A percentile compares a stretch with the other conserved stretches of the same genome.
phyloP scores from a whole-genome alignment of 2,888 invertebrate species.

The Macaria liturata region DNA sequence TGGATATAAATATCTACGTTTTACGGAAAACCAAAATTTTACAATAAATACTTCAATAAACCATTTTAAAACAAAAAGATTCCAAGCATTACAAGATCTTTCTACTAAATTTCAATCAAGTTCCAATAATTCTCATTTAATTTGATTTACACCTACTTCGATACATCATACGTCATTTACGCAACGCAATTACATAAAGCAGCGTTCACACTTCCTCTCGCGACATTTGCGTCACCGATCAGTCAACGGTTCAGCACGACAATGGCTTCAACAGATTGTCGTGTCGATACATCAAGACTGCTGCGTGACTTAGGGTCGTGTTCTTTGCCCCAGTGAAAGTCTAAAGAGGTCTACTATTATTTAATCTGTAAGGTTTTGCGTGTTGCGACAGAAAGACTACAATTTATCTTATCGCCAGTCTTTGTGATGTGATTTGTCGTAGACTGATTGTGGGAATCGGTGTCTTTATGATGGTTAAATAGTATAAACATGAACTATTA shows the following conservation, averaged over 20 bases:
- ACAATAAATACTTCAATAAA: no score
- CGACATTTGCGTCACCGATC: conserved; percentile 59
- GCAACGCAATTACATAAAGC: conserved; percentile 20
- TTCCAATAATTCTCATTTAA: no score
- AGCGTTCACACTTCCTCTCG: conserved; percentile 24
- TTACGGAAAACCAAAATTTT: no score
- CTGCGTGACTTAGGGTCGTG: conserved; percentile 70
- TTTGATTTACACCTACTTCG: no score
- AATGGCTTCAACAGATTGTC: conserved; percentile 37
- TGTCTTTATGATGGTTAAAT: no score
- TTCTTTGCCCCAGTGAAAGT: conserved; percentile 77
- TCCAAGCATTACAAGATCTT: no score
- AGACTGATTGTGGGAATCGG: background rate
- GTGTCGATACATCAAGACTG: conserved; percentile 12
- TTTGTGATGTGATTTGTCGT: conserved; percentile 1
- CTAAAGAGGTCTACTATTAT: conserved; percentile 37
- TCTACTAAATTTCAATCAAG: no score
- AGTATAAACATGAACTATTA: background rate
- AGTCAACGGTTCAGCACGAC: conserved; percentile 27
- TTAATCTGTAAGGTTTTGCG: conserved; percentile 52
- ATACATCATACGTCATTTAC: no score
- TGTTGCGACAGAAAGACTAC: conserved; percentile 63
- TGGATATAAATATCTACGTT: background rate
- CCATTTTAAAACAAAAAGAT: no score
- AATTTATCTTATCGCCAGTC: conserved; percentile 24